These are phyloP conservation scores for Myiozetetes cayanensis DNA, from an alignment of 2,113 vertebrate genomes.

Conservation along the genomic window DNA sequence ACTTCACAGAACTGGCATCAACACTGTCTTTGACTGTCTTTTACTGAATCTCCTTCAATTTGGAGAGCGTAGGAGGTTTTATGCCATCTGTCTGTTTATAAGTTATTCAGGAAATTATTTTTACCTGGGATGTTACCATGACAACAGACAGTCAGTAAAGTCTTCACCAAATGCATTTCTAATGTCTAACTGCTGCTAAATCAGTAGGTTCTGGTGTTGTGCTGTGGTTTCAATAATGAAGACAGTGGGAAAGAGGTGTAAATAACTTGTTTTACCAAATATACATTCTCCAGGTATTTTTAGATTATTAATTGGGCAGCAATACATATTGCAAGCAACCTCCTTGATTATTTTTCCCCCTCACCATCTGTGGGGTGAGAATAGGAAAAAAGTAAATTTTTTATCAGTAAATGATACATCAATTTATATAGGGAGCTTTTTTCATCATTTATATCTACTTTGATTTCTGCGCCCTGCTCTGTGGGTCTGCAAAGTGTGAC, in stretches of 20 bases:
- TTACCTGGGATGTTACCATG: slow-evolving; percentile 63
- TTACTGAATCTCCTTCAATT: not conserved
- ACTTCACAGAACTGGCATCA: not conserved
- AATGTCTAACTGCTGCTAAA: slow-evolving; percentile 35
- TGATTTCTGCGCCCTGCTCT: not conserved
- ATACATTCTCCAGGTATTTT: not conserved
- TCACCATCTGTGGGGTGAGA: not conserved
- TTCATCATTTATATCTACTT: not conserved
- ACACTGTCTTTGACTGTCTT: not conserved
- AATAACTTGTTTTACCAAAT: not conserved
- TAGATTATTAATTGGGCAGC: not conserved
- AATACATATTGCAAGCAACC: not conserved
- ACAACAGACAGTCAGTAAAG: slow-evolving; percentile 49
- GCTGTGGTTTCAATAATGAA: not conserved
- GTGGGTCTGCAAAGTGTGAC: not conserved
- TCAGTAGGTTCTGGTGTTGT: not conserved
- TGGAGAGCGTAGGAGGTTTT: slow-evolving; percentile 8
- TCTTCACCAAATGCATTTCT: slow-evolving; percentile 30
- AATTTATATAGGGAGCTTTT: not conserved
- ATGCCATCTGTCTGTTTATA: slow-evolving; percentile 54
- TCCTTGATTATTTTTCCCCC: not conserved
- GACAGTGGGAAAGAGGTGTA: not conserved
- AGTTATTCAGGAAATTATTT: slow-evolving; percentile 53
- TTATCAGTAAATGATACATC: not conserved
- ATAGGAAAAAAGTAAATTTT: not conserved